These are phyloP conservation scores for Leptopilina boulardi DNA, from an alignment of 1,140 invertebrate species.

Conservation along the genomic window DNA sequence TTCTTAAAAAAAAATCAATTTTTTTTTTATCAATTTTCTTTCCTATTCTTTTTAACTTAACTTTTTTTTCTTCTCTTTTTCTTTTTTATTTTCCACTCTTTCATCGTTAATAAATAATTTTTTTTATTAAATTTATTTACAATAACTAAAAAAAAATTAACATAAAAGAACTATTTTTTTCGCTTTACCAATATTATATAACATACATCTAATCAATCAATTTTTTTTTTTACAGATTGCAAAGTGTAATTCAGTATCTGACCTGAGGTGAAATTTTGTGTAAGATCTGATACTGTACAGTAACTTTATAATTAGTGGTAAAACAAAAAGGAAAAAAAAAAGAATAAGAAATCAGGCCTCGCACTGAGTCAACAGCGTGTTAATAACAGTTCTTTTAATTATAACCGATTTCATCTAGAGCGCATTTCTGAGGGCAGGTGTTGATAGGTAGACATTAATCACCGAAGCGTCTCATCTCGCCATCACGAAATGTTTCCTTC, in stretches of 20 bases:
- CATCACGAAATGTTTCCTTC: constrained; percentile 20
- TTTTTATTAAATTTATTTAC: too few relatives aligned
- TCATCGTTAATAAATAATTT: too few relatives aligned
- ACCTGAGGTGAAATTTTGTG: constrained; percentile 16
- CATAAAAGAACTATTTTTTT: too few relatives aligned
- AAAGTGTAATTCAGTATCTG: not conserved
- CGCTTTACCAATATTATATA: constrained; percentile 1
- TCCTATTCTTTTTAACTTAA: too few relatives aligned
- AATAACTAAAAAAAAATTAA: too few relatives aligned
- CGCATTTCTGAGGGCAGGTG: constrained; percentile 27
- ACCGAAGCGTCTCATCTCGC: constrained; percentile 10
- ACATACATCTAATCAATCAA: not conserved
- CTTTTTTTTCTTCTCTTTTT: not conserved
- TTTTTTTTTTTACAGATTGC: not conserved
- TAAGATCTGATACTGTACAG: constrained; percentile 26
- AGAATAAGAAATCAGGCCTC: constrained; percentile 1
- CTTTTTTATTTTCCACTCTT: too few relatives aligned
- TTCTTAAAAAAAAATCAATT: not conserved
- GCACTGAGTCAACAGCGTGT: constrained; percentile 9
- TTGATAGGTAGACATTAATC: constrained; percentile 33
- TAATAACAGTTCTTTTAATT: constrained; percentile 34
- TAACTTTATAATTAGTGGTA: constrained; percentile 11
- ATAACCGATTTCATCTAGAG: constrained; percentile 23
- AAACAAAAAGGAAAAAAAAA: not conserved
- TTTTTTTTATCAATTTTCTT: not conserved